Evolutionary conservation across 2,113 vertebrate genomes (phyloP).

Genomic region (Peucedramus taeniatus): DNA sequence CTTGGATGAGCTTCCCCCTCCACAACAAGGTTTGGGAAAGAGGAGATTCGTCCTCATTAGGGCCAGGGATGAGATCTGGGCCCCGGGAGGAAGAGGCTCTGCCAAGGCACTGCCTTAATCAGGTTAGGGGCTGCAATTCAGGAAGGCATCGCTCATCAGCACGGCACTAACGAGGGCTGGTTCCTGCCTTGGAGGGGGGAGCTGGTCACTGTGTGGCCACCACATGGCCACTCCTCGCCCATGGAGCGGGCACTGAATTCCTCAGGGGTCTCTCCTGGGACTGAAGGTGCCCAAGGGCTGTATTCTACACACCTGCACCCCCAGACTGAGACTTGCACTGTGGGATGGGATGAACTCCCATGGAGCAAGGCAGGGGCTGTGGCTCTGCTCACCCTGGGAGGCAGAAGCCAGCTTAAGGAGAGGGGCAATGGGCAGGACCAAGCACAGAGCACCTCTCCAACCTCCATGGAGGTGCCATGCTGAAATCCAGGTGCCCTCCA

Average conservation of each 20-base stretch:
- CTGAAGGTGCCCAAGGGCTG: background rate
- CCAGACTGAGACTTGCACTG: background rate
- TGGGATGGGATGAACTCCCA: background rate
- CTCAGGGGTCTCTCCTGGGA: background rate
- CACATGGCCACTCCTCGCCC: background rate
- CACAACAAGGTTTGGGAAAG: background rate
- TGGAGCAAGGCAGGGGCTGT: background rate
- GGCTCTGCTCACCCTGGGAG: background rate
- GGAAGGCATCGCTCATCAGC: slow-evolving; percentile 17
- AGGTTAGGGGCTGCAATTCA: slow-evolving; percentile 19
- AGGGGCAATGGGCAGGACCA: background rate
- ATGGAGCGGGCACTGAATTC: accelerated
- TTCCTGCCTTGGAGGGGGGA: background rate
- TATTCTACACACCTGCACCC: accelerated
- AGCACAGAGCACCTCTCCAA: background rate
- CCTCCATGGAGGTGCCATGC: background rate
- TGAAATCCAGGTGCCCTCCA: background rate
- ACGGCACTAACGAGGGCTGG: background rate
- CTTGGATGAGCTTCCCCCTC: background rate
- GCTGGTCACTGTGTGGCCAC: background rate
- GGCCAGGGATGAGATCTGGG: background rate
- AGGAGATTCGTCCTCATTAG: background rate
- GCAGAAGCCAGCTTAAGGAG: background rate
- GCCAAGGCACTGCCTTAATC: background rate
- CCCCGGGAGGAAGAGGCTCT: background rate